Evolutionary conservation across 2,113 vertebrate species (phyloP), one percentile per base, ranked within the genome.

Genomic region (Ifrita kowaldi): DNA sequence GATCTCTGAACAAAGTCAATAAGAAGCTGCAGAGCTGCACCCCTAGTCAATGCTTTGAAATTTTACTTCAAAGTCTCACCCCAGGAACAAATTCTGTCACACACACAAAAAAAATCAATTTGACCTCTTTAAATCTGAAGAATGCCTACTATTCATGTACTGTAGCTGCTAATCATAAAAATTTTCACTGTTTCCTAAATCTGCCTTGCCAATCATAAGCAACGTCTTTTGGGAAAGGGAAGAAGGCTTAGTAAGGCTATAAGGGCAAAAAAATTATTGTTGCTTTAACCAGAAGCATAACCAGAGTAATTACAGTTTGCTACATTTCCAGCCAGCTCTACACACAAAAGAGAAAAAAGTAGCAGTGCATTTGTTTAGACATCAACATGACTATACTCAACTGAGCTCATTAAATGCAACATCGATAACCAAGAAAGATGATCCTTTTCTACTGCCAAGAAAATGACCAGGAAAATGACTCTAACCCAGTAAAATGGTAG

Each of bases 31-130:
- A 96, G 85, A 96, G 79, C 82, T 95, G 90, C 76, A 96, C 90
- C 90, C 78, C 91, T 91, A 96, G 95, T 97, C 95, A 93, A 93
- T 65, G 94, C 95, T 96, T 97, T 97, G 95, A 97, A 96, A 96
- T 96, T 95, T 97, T 92, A 97, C 96, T 96, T 97, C 95, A 97
- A 97, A 96, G 95, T 95, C 95, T 97, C 92, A 94, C 95, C 95
- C 90, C 90, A 96, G 95, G 95, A 96, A 75, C 63, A 96, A 95
- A 95, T 94, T 91, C 95, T 95, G 87, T 96, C 93, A 94, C 70
- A 93, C 32, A 70, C 22, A 76, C 52, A 94, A 24, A 89, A 53
- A 53, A 93, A 95, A 93, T 95, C 93, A 71, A 74, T 94, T 93
- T 96, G 96, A 97, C 95, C 95, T 96, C 95, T 96, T 97, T 96